These are phyloP conservation scores for Corythoichthys haematopterus DNA, from an alignment of 2,113 vertebrate species.

Conservation along the genomic window DNA sequence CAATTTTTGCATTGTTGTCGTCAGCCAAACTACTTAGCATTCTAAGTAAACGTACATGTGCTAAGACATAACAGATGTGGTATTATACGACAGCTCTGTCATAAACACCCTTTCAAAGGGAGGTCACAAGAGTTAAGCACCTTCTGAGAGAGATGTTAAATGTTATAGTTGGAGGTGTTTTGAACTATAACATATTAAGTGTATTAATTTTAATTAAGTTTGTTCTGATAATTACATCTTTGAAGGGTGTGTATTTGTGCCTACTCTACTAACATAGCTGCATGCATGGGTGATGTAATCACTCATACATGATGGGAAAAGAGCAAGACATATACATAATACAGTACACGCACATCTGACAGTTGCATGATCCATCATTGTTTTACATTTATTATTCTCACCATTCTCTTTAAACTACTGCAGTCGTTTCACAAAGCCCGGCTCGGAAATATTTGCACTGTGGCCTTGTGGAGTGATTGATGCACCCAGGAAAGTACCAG, in stretches of 20 bases:
- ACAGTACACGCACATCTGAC: slow-evolving; percentile 47
- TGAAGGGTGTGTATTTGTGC: neutral
- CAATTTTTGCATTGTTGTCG: neutral
- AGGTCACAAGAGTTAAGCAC: neutral
- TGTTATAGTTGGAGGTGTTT: neutral
- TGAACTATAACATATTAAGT: neutral
- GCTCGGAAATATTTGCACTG: slow-evolving; percentile 51
- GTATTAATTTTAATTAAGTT: neutral
- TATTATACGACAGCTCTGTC: neutral
- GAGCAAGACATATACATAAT: slow-evolving; percentile 36
- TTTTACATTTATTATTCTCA: slow-evolving; percentile 62
- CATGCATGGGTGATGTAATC: slow-evolving; percentile 5
- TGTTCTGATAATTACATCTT: neutral
- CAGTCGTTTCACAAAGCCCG: slow-evolving; percentile 26
- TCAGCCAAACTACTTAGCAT: slow-evolving; percentile 1
- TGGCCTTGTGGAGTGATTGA: slow-evolving; percentile 53
- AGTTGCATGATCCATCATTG: slow-evolving; percentile 61
- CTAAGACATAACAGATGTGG: neutral
- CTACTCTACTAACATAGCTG: slow-evolving; percentile 29
- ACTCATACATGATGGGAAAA: slow-evolving; percentile 24
- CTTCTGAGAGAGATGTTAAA: neutral
- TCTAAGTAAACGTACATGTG: neutral
- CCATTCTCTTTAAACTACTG: slow-evolving; percentile 51
- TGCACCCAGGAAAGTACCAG: slow-evolving; percentile 38
- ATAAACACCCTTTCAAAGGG: neutral